Conservation (phyloP, 2,888 invertebrate genomes). For the Petrolisthes manimaculis region DNA sequence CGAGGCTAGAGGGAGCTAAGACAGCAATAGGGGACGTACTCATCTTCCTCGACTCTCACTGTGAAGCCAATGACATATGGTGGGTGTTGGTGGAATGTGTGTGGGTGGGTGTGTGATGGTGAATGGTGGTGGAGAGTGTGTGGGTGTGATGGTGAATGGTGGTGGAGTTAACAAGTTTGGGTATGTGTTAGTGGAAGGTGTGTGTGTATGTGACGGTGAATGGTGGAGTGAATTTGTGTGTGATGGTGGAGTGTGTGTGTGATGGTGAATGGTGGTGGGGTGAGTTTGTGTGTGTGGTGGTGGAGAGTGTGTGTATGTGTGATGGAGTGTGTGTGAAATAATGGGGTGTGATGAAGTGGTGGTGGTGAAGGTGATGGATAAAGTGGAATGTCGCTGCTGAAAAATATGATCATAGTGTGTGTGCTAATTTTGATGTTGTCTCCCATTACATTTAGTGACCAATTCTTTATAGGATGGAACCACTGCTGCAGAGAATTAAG, state of each 20-base stretch:
- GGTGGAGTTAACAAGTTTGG: no score
- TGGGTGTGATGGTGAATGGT: no score
- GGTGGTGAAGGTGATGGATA: neutral
- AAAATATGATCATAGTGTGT: neutral
- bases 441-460: neutral
- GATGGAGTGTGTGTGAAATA: neutral
- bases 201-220: no score
- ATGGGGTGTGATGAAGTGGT: neutral
- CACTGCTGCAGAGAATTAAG: conserved; percentile 86
- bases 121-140: no score
- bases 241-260: no score
- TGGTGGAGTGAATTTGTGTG: no score
- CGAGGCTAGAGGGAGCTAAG: conserved; percentile 88
- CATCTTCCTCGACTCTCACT: conserved; percentile 92
- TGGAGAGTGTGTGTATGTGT: neutral
- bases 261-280: no score
- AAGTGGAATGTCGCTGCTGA: neutral
- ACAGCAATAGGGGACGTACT: conserved; percentile 84
- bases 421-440: neutral
- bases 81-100: conserved; percentile 66
- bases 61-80: conserved; percentile 86
- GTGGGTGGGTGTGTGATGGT: no score
- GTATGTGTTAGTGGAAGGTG: no score
- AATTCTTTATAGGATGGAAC: conserved; percentile 78
- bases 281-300: no score